A percentile compares a stretch with the other conserved stretches of the same genome.
These are phyloP conservation scores for Drosophila nigrodunni DNA, from an alignment of 1,140 invertebrate species.

Conservation along the genomic window DNA sequence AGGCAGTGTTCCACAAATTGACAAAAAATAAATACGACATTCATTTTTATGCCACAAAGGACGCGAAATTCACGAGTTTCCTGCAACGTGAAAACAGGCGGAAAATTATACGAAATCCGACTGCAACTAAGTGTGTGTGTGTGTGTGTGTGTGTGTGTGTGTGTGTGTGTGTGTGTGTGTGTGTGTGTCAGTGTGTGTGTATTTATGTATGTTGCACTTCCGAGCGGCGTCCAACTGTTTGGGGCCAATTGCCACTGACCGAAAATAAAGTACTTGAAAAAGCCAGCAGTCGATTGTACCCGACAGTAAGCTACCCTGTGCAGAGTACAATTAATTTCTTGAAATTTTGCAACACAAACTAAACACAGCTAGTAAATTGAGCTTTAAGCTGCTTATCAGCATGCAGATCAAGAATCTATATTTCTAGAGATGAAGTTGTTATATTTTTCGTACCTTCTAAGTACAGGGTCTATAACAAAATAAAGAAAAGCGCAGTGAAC, in stretches of 20 bases:
- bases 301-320: no score
- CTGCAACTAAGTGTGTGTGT: no score
- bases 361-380: no score
- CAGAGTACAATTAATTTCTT: no score
- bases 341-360: no score
- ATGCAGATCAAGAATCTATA: no score
- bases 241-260: slow-evolving; percentile 77
- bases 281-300: no score
- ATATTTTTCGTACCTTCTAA: no score
- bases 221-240: slow-evolving; percentile 43
- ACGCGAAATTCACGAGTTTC: slow-evolving; percentile 70
- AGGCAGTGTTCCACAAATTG: slow-evolving; percentile 13
- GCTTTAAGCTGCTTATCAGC: no score
- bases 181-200: slow-evolving; percentile 4
- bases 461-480: slow-evolving; percentile 11
- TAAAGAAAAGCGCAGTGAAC: slow-evolving; percentile 49
- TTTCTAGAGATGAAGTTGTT: no score
- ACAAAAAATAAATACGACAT: slow-evolving; percentile 66
- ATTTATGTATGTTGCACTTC: slow-evolving; percentile 32
- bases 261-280: slow-evolving; percentile 43
- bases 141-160: background rate
- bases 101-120: slow-evolving; percentile 66
- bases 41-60: slow-evolving; percentile 68
- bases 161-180: background rate
- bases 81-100: slow-evolving; percentile 72